phyloP scores from a whole-genome alignment of 2,888 invertebrate genomes.

The Tinea pellionella region DNA sequence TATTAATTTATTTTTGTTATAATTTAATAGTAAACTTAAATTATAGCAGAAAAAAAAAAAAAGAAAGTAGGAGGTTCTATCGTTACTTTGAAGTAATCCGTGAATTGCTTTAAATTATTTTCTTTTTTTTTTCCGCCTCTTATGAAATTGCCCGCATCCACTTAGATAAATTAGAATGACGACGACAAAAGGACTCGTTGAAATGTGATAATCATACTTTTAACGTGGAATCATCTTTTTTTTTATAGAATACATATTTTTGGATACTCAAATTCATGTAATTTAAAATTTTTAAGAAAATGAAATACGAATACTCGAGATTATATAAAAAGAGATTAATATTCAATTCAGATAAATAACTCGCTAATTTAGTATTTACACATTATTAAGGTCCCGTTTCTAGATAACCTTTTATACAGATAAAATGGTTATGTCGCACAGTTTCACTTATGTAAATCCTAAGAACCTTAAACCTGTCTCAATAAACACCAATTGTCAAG shows the following conservation, averaged over 20 bases:
- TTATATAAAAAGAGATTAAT: too few relatives aligned
- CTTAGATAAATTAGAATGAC: slow-evolving; percentile 57
- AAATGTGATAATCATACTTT: slow-evolving; percentile 2
- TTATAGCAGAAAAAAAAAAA: not conserved
- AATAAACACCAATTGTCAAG: too few relatives aligned
- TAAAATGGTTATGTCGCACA: too few relatives aligned
- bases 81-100: slow-evolving; percentile 24
- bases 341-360: too few relatives aligned
- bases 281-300: not conserved
- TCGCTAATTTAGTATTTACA: too few relatives aligned
- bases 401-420: too few relatives aligned
- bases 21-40: too few relatives aligned
- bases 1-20: too few relatives aligned
- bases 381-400: too few relatives aligned
- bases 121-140: slow-evolving; percentile 34
- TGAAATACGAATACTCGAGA: too few relatives aligned
- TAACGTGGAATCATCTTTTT: not conserved
- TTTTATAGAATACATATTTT: not conserved
- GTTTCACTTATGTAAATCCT: too few relatives aligned
- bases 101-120: slow-evolving; percentile 51
- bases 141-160: slow-evolving; percentile 60
- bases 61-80: not conserved
- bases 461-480: too few relatives aligned
- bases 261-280: not conserved
- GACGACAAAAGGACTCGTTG: slow-evolving; percentile 36